Percentiles rank a stretch among this genome's conserved stretches.
These are phyloP conservation scores for Ectemnius continuus DNA, from an alignment of 2,888 invertebrate genomes.

Conservation along the genomic window DNA sequence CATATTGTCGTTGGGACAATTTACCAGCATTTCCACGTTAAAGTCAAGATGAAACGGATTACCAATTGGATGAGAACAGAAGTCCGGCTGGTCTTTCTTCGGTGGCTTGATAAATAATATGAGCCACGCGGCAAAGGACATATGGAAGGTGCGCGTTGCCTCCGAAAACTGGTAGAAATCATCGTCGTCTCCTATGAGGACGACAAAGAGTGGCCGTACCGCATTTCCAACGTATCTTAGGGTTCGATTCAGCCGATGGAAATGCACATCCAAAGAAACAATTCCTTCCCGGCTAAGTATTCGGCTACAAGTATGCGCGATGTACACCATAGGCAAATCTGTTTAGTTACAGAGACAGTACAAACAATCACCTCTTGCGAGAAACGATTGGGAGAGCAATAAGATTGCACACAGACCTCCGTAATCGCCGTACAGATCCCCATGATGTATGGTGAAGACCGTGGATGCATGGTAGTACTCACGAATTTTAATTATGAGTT, in stretches of 20 bases:
- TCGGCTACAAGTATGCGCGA: constrained; percentile 24
- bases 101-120: constrained; percentile 42
- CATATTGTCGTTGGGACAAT: constrained; percentile 34
- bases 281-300: constrained; percentile 27
- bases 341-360: neutral
- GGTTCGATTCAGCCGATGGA: neutral
- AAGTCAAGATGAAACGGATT: constrained; percentile 61
- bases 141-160: constrained; percentile 34
- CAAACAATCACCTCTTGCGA: neutral
- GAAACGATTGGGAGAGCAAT: neutral
- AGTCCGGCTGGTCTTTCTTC: neutral
- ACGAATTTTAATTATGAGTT: constrained; percentile 31
- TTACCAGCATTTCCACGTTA: constrained; percentile 61
- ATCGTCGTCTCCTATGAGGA: constrained; percentile 24
- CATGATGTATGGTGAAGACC: constrained; percentile 25
- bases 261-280: constrained; percentile 11
- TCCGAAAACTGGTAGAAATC: constrained; percentile 34
- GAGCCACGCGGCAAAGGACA: constrained; percentile 59
- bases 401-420: constrained; percentile 15
- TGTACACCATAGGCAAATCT: neutral
- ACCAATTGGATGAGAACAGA: constrained; percentile 46
- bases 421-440: neutral
- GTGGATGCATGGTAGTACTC: constrained; percentile 28
- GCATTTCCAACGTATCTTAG: constrained; percentile 12
- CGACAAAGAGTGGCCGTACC: constrained; percentile 48